A percentile compares a stretch with the other conserved stretches of the same genome.
phyloP scores from a whole-genome alignment of 2,113 vertebrate genomes.

The Casuarius casuarius region DNA sequence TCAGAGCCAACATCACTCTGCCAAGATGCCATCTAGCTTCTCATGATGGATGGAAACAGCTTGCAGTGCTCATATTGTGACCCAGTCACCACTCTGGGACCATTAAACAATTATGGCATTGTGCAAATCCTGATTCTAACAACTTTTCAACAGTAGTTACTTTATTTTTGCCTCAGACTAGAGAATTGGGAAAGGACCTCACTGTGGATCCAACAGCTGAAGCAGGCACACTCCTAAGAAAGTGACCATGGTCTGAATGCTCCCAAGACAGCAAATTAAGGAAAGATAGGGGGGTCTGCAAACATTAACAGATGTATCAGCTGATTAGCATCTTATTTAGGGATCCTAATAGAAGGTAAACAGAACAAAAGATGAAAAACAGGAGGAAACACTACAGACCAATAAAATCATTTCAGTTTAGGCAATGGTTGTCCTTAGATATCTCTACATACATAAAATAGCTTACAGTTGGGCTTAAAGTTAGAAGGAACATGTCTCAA shows the following conservation, averaged over 20 bases:
- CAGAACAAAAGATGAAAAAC: neutral
- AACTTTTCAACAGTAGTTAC: neutral
- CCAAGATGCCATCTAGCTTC: neutral
- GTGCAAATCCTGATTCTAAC: neutral
- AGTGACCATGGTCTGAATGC: neutral
- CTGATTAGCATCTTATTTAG: neutral
- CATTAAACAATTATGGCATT: neutral
- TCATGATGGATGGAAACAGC: neutral
- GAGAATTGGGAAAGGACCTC: neutral
- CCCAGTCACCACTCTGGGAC: neutral
- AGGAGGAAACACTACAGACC: neutral
- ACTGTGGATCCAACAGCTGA: neutral
- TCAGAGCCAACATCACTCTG: neutral
- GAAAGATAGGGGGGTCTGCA: neutral
- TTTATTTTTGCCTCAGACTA: neutral
- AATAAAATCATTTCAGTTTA: neutral
- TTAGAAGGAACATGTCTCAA: neutral
- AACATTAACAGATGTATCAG: neutral
- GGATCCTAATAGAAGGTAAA: neutral
- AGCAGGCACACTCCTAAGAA: neutral
- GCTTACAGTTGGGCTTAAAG: neutral
- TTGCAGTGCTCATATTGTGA: neutral
- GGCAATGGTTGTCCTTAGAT: neutral
- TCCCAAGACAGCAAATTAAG: neutral
- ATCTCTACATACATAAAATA: neutral